Evolutionary conservation across 2,797 vertebrate species (phyloP).

Genomic region (Hirundo rustica): DNA sequence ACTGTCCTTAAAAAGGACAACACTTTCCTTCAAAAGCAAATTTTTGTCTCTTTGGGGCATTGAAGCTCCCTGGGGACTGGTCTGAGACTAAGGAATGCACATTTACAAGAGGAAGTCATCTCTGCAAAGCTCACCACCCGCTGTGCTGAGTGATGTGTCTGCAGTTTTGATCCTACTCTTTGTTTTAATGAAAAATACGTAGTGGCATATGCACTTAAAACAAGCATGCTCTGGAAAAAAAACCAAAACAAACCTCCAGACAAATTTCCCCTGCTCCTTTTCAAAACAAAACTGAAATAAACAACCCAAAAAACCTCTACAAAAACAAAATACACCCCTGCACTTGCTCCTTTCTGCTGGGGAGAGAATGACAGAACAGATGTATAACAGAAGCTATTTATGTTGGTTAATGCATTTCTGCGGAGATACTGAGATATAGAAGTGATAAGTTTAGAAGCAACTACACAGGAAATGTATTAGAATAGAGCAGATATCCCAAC

Average conservation of each 20-base stretch:
- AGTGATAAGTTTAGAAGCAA: conserved; percentile 58
- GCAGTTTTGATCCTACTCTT: background rate
- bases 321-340: conserved; percentile 61
- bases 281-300: conserved; percentile 67
- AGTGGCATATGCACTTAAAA: conserved; percentile 33
- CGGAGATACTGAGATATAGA: conserved; percentile 10
- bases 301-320: conserved; percentile 54
- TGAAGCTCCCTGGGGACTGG: background rate
- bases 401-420: conserved; percentile 34
- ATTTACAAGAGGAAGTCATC: background rate
- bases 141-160: conserved; percentile 38
- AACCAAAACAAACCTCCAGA: conserved; percentile 8
- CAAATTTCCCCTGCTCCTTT: conserved; percentile 45
- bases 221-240: background rate
- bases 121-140: background rate
- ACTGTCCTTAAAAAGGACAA: background rate
- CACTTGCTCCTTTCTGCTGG: conserved; percentile 53
- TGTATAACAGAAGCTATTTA: conserved; percentile 61
- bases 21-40: background rate
- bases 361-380: conserved; percentile 49
- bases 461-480: conserved; percentile 21
- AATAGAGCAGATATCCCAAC: conserved; percentile 55
- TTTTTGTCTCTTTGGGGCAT: background rate
- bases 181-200: conserved; percentile 6
- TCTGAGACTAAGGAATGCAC: background rate